Base-by-base conservation (phyloP, 2,797 vertebrate species). In the Dicrostonyx torquatus region DNA sequence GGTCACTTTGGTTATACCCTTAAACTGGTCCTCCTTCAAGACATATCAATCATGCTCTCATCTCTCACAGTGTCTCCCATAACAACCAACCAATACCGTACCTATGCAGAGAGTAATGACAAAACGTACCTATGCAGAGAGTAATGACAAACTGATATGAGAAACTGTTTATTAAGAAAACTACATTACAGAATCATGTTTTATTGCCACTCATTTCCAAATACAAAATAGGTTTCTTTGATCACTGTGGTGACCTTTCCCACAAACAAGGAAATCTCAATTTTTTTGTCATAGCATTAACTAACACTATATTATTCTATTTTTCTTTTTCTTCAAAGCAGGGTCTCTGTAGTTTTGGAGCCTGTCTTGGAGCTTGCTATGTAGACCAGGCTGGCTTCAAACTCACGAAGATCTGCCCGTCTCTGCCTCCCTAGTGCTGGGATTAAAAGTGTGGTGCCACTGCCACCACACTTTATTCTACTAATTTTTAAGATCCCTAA, bases 201-300 rank as follows among this genome's bases (percentile, higher is more conserved):
- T 75, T 78, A 48, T 1, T 95, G 18, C 45, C 64, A 8, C 29
- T 87, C 48, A 86, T n/a, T 84, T 96, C 82, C 92, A 90, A 91
- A 92, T 34, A 89, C 14, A 62, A 70, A 88, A 90, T 86, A 80
- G 53, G 87, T 60, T 87, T 78, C 89, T 90, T 82, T 70, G 68
- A 45, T 86, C 85, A 64, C 34, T 62, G 2, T 45, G 79, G 17
- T 93, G 48, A 83, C 40, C 26, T 91, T 90, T 37, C 4, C 48
- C 62, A 82, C 4, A 96, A 96, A 93, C 48, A 84, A 82, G 37
- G 34, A 96, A 90, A 88, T 72, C 14, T 66, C 80, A 91, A 93
- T 89, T 68, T 73, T 77, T 84, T n/a, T 72, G 72, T 89, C 68
- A 79, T 83, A 60, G 6, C 82, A 88, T 22, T 78, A 80, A 93